Base-by-base conservation (phyloP, 2,888 invertebrate species). In the Meandrusa payeni region DNA sequence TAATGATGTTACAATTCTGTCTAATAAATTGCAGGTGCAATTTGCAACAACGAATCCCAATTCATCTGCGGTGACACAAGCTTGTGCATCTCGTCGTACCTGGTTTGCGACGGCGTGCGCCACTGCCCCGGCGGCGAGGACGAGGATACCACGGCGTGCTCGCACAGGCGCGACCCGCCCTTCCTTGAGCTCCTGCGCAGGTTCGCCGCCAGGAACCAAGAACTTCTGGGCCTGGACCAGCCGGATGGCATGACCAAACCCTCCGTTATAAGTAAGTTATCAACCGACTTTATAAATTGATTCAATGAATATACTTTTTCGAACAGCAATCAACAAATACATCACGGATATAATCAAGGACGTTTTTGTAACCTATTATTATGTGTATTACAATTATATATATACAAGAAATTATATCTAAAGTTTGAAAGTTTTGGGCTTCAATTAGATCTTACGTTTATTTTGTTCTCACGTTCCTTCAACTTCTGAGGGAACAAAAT, bases 101-200 rank as follows among this genome's bases (percentile, higher is more conserved):
- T 93, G 50, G 87, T 91, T 9, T 93, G 93, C 65, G 93, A 93
- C 54, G 92, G 92, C 5, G 88, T 91, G 11, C 78, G 88, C 1
- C 91, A 93, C 63, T 93, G 93, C 52, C 92, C 93, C 0, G 89
- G 89, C 0, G 91, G 91, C 2, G 91, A 90, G 46, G 90, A 90
- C 47, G 90, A 90, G 52, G 90, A 90, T 20, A 34, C 73, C 0
- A 52, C 50, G 11, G 80, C 79, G 1, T 87, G 88, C 50, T 61
- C 81, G 1, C 77, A 75, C 24, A 52, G 81, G 2, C 55, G 78
- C 3, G 83, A 85, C 52, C 83, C 85, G 0, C 85, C 87, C 0
- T 61, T 86, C 1, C 48, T 86, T 48, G 87, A 87, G 36, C 64
- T 88, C 61, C 58, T 86, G 55, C 48, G 83, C 50, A 48, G 88